These are phyloP conservation scores for Zaprionus taronus DNA, from an alignment of 1,140 invertebrate genomes.

Conservation along the genomic window DNA sequence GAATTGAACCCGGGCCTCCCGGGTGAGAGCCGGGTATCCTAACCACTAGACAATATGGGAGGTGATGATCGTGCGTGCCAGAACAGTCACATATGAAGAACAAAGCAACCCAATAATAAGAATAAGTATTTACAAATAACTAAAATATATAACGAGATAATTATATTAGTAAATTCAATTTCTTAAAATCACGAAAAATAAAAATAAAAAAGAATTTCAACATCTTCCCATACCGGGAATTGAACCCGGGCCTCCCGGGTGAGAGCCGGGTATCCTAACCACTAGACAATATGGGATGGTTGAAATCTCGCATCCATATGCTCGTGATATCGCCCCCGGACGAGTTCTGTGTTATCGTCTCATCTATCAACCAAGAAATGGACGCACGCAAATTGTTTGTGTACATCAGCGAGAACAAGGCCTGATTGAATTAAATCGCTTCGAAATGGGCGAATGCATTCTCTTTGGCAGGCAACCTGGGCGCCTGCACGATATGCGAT, in stretches of 20 bases:
- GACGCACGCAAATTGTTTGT: constrained; percentile 20
- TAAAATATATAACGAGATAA: too few relatives aligned
- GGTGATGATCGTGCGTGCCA: too few relatives aligned
- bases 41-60: constrained; percentile 90
- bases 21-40: constrained; percentile 93
- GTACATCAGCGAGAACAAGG: constrained; percentile 13
- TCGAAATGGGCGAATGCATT: constrained; percentile 36
- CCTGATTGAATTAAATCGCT: constrained; percentile 52
- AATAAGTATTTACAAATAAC: too few relatives aligned
- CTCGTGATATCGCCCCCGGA: not conserved
- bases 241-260: constrained; percentile 93
- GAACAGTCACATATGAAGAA: too few relatives aligned
- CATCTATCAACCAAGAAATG: constrained; percentile 17
- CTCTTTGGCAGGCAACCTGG: constrained; percentile 16
- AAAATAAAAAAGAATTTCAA: not conserved
- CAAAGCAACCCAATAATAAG: too few relatives aligned
- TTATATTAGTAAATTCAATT: too few relatives aligned
- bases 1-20: constrained; percentile 94
- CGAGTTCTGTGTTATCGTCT: not conserved
- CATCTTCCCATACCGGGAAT: constrained; percentile 92
- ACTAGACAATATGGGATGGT: constrained; percentile 88
- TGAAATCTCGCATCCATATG: not conserved
- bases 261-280: constrained; percentile 93
- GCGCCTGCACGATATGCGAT: constrained; percentile 35
- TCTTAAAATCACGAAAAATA: too few relatives aligned